Evolutionary conservation across 2,797 vertebrate genomes (phyloP).

Genomic region (Poeciliopsis turneri): DNA sequence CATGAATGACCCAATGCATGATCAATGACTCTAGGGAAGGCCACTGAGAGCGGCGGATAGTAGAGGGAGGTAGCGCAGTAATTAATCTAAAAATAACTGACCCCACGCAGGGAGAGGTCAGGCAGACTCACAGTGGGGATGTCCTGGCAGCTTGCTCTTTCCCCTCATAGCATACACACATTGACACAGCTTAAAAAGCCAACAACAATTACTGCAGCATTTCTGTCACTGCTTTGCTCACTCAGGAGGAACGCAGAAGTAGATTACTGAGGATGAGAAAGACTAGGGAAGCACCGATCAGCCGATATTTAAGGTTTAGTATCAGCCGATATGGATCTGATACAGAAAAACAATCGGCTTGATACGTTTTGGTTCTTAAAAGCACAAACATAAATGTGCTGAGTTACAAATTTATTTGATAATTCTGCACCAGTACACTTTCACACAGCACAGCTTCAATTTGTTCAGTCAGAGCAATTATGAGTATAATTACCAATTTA

Average conservation of each 20-base stretch:
- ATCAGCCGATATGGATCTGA: too few relatives aligned
- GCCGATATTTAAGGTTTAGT: too few relatives aligned
- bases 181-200: slow-evolving; percentile 80
- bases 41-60: slow-evolving; percentile 58
- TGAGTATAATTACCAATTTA: too few relatives aligned
- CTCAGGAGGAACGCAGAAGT: slow-evolving; percentile 82
- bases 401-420: too few relatives aligned
- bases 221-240: slow-evolving; percentile 83
- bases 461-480: too few relatives aligned
- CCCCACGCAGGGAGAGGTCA: slow-evolving; percentile 75
- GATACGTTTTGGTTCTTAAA: too few relatives aligned
- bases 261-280: slow-evolving; percentile 78
- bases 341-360: too few relatives aligned
- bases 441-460: too few relatives aligned
- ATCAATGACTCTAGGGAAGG: slow-evolving; percentile 67
- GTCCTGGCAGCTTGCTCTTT: slow-evolving; percentile 80
- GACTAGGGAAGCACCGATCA: too few relatives aligned
- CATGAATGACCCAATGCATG: slow-evolving; percentile 75
- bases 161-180: slow-evolving; percentile 36
- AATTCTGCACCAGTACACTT: too few relatives aligned
- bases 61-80: slow-evolving; percentile 71
- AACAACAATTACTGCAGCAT: slow-evolving; percentile 87
- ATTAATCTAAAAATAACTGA: slow-evolving; percentile 81
- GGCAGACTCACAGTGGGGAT: slow-evolving; percentile 81
- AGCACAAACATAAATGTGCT: too few relatives aligned